A percentile compares a stretch with the other conserved stretches of the same genome.
These are phyloP conservation scores for Thamnophis elegans DNA, from an alignment of 2,797 vertebrate species.

Conservation along the genomic window DNA sequence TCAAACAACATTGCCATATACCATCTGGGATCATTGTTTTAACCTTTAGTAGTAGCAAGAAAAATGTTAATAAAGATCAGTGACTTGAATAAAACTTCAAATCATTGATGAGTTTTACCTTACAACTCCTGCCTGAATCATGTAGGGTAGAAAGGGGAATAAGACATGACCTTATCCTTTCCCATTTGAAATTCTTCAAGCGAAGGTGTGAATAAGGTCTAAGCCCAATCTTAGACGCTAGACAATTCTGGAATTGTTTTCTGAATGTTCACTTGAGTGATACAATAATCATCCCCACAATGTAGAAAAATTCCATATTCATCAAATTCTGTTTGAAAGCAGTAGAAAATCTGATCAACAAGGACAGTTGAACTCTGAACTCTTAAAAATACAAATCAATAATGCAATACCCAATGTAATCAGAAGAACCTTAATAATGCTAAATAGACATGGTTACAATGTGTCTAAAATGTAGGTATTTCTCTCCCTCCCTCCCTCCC, in stretches of 20 bases:
- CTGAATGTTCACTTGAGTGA: not conserved
- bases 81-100: not conserved
- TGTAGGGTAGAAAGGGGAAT: not conserved
- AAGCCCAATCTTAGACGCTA: not conserved
- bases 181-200: not conserved
- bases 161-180: not conserved
- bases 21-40: not conserved
- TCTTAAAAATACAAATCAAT: not conserved
- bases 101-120: not conserved
- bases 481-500: too few species aligned
- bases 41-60: not conserved
- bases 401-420: slow-evolving; percentile 9
- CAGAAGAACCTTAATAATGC: not conserved
- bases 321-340: not conserved
- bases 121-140: not conserved
- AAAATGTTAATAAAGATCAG: not conserved
- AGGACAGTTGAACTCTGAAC: not conserved
- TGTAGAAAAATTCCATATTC: not conserved
- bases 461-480: not conserved
- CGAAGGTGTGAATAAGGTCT: not conserved
- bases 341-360: not conserved
- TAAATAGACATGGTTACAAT: not conserved
- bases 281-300: not conserved
- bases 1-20: not conserved
- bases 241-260: not conserved